Evolutionary conservation across 2,113 vertebrate genomes (phyloP).

Genomic region (Ctenomys sociabilis): DNA sequence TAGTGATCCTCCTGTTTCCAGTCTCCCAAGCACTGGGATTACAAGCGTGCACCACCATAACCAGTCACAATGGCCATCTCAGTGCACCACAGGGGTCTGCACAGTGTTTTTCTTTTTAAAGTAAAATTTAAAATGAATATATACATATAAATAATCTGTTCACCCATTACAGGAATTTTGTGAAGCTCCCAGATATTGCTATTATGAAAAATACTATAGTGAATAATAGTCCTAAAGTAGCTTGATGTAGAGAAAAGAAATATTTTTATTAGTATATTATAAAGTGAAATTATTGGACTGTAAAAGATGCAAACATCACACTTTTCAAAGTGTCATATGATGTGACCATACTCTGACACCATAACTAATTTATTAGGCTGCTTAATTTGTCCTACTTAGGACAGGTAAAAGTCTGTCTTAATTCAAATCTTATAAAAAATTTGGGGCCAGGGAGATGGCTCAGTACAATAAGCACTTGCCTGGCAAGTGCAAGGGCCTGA

Average conservation of each 20-base stretch:
- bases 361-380: not conserved
- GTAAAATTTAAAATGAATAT: too few relatives aligned
- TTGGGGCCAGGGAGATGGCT: too few relatives aligned
- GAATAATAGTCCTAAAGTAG: not conserved
- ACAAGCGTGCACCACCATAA: too few relatives aligned
- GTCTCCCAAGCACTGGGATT: too few relatives aligned
- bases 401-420: not conserved
- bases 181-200: not conserved
- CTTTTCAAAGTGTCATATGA: not conserved
- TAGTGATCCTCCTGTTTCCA: too few relatives aligned
- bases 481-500: too few relatives aligned
- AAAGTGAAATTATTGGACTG: not conserved
- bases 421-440: not conserved
- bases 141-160: not conserved
- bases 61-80: too few relatives aligned
- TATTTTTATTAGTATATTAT: not conserved
- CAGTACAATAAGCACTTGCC: too few relatives aligned
- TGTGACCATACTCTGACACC: not conserved
- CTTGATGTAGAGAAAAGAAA: not conserved
- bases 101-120: too few relatives aligned
- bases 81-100: too few relatives aligned
- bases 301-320: not conserved
- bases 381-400: not conserved
- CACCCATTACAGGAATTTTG: not conserved
- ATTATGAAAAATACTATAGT: not conserved